Base-by-base conservation (phyloP, 2,797 vertebrate genomes). In the Pseudomugil tenellus region DNA sequence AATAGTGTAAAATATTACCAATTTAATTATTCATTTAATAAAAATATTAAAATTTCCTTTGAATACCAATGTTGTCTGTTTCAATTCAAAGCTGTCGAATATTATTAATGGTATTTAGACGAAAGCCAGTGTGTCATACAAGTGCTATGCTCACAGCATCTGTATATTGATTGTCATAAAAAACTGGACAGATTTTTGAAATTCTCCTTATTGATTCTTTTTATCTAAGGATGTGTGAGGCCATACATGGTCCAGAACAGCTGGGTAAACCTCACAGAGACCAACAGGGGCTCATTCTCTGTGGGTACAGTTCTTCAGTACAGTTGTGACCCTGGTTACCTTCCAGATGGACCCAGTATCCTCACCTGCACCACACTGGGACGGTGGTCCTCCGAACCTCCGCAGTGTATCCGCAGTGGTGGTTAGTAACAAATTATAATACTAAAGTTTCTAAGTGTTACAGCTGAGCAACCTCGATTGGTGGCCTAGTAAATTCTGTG, bases 191-290 rank as follows among this genome's bases (percentile, higher is more conserved):
- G 35, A 77, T 80, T 81, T 48, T 66, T 16, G 46, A 73, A 71
- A 43, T 32, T 53, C 2, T 4, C 12, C 13, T 43, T 53, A 8
- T 63, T 60, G 53, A 25, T 60, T n/a, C 57, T 61, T 10, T 72
- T 32, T 69, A 76, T 32, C 26, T 1, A 63, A 94, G 94, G 92
- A 87, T 95, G 94, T 58, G 85, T 91, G 83, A 90, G 91, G 85
- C 93, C 92, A 0, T 90, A 92, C 60, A 90, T 92, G 85, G 90
- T 94, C 69, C 93, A 91, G 79, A 93, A 94, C 88, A 93, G 94
- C 89, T 92, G 86, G 89, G 93, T 94, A 76, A 94, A 95, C 79
- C 91, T 93, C 76, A 93, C 92, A 21, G 93, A 94, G 73, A 92
- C 84, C 77, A 94, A 92, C 88, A 90, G 89, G 74, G 93, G 89